Evolutionary conservation across 53 echinoderm and acorn worm species (phyloP).

Genomic region (Actinopyga echinites): DNA sequence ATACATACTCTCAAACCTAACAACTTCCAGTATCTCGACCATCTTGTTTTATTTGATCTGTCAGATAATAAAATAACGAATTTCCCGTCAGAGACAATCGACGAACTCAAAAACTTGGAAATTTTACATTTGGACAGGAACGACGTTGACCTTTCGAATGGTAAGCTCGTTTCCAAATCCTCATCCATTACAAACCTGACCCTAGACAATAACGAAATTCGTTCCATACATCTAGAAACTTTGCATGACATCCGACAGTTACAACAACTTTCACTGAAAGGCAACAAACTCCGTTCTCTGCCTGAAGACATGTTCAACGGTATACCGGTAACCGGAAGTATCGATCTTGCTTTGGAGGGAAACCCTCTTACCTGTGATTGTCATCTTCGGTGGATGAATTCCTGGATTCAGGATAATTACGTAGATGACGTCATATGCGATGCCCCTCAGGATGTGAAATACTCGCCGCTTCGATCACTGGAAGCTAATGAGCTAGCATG

Average conservation of each 20-base stretch:
- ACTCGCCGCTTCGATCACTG: neutral
- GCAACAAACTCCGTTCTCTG: constrained; percentile 1
- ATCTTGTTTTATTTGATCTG: neutral
- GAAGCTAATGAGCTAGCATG: neutral
- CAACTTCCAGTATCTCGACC: neutral
- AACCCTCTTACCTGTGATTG: constrained; percentile 27
- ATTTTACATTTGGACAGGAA: neutral
- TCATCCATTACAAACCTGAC: neutral
- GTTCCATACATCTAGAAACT: neutral
- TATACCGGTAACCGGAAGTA: neutral
- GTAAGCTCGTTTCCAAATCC: neutral
- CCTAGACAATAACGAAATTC: constrained; percentile 3
- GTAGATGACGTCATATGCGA: constrained; percentile 11
- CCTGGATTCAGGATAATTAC: neutral
- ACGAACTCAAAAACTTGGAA: neutral
- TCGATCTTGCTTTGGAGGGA: constrained; percentile 1
- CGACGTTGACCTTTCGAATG: neutral
- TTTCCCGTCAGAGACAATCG: constrained; percentile 1
- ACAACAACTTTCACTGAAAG: neutral
- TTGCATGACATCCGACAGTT: constrained; percentile 31
- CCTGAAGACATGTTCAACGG: constrained; percentile 27
- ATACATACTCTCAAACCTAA: constrained; percentile 4
- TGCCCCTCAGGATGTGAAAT: neutral
- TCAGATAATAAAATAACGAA: constrained; percentile 4
- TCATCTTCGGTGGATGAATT: neutral